Base-by-base conservation (phyloP, 2,113 vertebrate species). In the Bungarus multicinctus region DNA sequence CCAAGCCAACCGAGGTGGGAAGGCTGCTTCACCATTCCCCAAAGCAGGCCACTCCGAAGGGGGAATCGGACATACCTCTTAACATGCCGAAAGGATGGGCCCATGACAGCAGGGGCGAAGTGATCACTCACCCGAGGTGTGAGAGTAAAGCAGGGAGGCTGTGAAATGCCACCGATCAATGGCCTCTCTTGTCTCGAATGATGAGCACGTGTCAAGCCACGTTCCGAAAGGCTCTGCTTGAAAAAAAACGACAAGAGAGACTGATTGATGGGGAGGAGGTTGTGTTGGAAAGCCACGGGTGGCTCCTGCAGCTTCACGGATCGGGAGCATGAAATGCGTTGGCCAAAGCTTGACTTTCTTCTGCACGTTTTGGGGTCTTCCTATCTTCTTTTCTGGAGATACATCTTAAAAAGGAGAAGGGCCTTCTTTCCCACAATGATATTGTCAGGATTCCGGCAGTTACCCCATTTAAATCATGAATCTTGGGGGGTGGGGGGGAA, bases 111-210 rank as follows among this genome's bases (percentile, higher is more conserved):
- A 43, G 53, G 47, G 11, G 23, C 30, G 52, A 52, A 64, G 12
- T 30, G n/a, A 88, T 92, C 10, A n/a, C 30, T 92, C 91, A 60
- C 39, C 57, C 58, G 27, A n/a, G 55, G 34, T 34, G 23, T 1
- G 23, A 60, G 91, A 34, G 43, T 8, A 12, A 54, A 27, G 50
- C 50, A 3, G 91, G 58, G 87, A 74, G 54, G 50, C 60, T 30
- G 60, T 55, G 50, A 92, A 92, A 92, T 74, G 91, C 91, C 91
- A 88, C 86, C 39, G 85, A 92, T 92, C 87, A 45, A 92, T 88
- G 50, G 22, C 57, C 34, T 69, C 86, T 53, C 47, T 81, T 45
- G 58, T 88, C 87, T 54, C 34, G 2, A 53, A 89, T 54, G 50
- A 92, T 88, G 86, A 88, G 58, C 22, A 9, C 16, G 11, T 92